Evolutionary conservation across 2,113 vertebrate species (phyloP), one percentile per base, ranked within the genome.

Genomic region (Paramormyrops kingsleyae): DNA sequence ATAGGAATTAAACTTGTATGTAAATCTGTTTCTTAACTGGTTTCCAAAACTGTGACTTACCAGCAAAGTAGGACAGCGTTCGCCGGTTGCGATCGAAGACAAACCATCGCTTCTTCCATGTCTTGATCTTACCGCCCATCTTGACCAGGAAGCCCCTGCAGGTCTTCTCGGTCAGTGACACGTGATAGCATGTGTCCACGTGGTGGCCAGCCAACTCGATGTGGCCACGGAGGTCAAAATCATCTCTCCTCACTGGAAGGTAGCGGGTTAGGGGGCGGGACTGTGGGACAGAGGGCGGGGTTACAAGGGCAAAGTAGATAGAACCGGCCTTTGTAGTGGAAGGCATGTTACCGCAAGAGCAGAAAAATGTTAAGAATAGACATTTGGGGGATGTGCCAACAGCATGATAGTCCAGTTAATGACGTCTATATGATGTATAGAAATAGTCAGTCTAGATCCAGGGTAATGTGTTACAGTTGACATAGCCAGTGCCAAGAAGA

Each of bases 51-150:
- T n/a, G 53, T 24, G 56, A n/a, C 89, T 1, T 85, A 99, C 98
- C 98, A 95, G 98, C 95, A 83, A 97, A 99, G 66, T 99, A 99
- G 83, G 97, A 97, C 85, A 99, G 97, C 0, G 98, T 99, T 88
- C 98, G 95, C 91, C 98, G 97, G 94, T 97, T 99, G 91, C 98
- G 97, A 92, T 99, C 98, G 90, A 99, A 99, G 93, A 99, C 97
- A 74, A 97, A 99, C 98, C 98, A 99, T 50, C 98, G 96, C 90
- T 99, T 99, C 91, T 99, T 99, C 98, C 98, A 99, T 0, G 98
- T 99, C 95, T 99, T 99, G 93, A 99, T 99, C 94, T 99, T 99
- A n/a, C 98, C 98, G 21, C 98, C 98, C 98, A 99, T 99, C 94
- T 99, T 99, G 93, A 99, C 94, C 87, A 99, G 95, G 93, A 97